phyloP scores from a whole-genome alignment of 2,113 vertebrate genomes.

The Miniopterus natalensis region DNA sequence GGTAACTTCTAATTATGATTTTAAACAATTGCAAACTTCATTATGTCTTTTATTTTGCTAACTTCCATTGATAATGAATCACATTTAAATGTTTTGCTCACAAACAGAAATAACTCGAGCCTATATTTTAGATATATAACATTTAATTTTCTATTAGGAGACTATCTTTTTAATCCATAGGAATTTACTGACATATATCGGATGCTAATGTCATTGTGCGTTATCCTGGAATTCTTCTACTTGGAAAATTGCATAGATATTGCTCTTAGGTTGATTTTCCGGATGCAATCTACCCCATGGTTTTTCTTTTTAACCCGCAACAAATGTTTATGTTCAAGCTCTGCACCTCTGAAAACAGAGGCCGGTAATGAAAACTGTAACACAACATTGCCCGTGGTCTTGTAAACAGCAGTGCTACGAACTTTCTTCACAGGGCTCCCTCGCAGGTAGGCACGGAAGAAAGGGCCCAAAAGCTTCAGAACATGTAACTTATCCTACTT shows the following conservation, averaged over 20 bases:
- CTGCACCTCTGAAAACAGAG: constrained; percentile 73
- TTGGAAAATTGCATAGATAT: constrained; percentile 19
- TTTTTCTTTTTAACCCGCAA: constrained; percentile 68
- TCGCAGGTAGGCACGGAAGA: constrained; percentile 56
- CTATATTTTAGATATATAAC: constrained; percentile 31
- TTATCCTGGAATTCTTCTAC: background rate
- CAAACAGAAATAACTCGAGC: constrained; percentile 18
- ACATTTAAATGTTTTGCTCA: constrained; percentile 19
- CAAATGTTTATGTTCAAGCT: constrained; percentile 66
- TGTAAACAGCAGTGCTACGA: constrained; percentile 69
- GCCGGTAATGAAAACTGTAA: constrained; percentile 76
- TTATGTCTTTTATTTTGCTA: constrained; percentile 27
- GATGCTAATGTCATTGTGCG: background rate
- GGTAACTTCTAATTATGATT: constrained; percentile 40
- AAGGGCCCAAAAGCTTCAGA: constrained; percentile 68
- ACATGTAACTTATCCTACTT: constrained; percentile 66
- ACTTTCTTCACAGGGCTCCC: constrained; percentile 72
- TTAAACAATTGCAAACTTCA: constrained; percentile 17
- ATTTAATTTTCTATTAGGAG: constrained; percentile 29
- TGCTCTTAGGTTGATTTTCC: constrained; percentile 50
- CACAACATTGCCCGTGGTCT: constrained; percentile 73
- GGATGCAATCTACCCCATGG: background rate
- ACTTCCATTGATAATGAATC: constrained; percentile 5
- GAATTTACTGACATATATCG: background rate
- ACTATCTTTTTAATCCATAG: constrained; percentile 46